Conservation (phyloP, 2,113 vertebrate genomes). For the Meriones unguiculatus region DNA sequence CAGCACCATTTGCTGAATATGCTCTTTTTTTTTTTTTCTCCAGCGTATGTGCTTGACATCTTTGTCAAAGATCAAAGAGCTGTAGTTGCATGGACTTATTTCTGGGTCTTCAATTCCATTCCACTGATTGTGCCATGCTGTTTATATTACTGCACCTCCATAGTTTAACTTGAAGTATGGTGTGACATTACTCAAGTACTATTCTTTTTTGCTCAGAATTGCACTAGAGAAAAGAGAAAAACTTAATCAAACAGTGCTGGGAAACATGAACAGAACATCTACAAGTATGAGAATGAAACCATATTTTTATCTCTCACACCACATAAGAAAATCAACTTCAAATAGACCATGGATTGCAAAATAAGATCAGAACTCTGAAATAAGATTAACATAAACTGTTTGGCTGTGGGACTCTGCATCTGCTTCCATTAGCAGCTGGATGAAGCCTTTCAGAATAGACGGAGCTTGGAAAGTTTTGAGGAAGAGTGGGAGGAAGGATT, state of each 20-base stretch:
- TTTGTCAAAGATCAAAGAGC: background rate
- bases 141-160: background rate
- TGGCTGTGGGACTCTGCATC: too few species aligned
- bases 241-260: background rate
- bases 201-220: background rate
- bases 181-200: background rate
- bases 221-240: background rate
- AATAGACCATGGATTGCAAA: background rate
- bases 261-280: background rate
- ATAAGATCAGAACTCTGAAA: background rate
- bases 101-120: background rate
- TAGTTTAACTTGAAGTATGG: background rate
- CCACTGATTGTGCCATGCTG: background rate
- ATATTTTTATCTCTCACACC: background rate
- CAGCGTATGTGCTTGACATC: background rate
- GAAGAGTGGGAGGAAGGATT: too few species aligned
- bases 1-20: background rate
- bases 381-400: too few species aligned
- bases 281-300: background rate
- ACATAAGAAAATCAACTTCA: background rate
- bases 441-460: too few species aligned
- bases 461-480: too few species aligned
- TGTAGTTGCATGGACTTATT: background rate
- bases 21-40: too few species aligned
- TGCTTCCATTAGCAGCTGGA: too few species aligned